These are phyloP conservation scores for Paramormyrops kingsleyae DNA, from an alignment of 2,113 vertebrate species.

Conservation along the genomic window DNA sequence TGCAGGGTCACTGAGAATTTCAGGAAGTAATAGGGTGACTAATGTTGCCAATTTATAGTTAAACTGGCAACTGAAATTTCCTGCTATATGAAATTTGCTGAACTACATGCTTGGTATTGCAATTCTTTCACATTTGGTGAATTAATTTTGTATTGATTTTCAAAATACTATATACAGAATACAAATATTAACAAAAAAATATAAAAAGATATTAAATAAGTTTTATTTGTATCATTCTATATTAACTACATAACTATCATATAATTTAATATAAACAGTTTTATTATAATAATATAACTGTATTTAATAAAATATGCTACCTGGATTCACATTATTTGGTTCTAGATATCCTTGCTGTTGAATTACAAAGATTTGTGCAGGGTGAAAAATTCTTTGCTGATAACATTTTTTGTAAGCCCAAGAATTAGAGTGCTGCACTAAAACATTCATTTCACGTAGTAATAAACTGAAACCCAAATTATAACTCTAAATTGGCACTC, in stretches of 20 bases:
- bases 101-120: neutral
- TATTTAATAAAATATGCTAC: neutral
- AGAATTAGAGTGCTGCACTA: neutral
- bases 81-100: neutral
- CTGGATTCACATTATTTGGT: neutral
- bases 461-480: neutral
- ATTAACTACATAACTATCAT: neutral
- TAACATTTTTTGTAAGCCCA: neutral
- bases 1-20: neutral
- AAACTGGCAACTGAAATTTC: neutral
- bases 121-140: neutral
- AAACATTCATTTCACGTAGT: neutral
- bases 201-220: neutral
- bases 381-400: neutral
- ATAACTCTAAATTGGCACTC: neutral
- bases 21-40: neutral
- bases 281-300: neutral
- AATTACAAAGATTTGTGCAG: neutral
- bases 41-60: neutral
- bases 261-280: neutral
- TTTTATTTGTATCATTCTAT: neutral
- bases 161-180: neutral
- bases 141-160: neutral
- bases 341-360: neutral
- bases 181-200: neutral